A percentile compares a stretch with the other conserved stretches of the same genome.
Conservation (phyloP, 2,888 invertebrate species). For the Cotesia congregata region DNA sequence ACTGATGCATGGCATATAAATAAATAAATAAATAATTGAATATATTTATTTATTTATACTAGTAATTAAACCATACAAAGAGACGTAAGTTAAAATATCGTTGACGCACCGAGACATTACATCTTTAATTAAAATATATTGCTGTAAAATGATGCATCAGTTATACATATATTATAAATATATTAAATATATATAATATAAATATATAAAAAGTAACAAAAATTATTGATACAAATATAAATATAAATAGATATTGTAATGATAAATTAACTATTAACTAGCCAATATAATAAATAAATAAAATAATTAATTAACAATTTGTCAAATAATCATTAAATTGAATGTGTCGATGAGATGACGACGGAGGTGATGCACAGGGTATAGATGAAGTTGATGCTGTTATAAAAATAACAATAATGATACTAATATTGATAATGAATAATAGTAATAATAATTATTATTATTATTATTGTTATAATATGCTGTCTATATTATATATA, state of each 20-base stretch:
- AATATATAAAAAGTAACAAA: background rate
- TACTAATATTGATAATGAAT: background rate
- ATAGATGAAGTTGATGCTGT: constrained; percentile 70
- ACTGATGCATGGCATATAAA: constrained; percentile 40
- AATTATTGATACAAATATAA: constrained; percentile 52
- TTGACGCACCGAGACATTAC: constrained; percentile 44
- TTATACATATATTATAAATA: constrained; percentile 49
- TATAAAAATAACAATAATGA: constrained; percentile 49
- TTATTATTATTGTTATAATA: constrained; percentile 32
- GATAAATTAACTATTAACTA: constrained; percentile 56
- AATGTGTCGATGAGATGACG: constrained; percentile 63
- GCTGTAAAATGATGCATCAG: constrained; percentile 67
- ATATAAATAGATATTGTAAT: constrained; percentile 58
- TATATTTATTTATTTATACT: constrained; percentile 30
- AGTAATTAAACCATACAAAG: constrained; percentile 25
- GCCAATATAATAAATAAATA: constrained; percentile 54
- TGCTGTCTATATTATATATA: constrained; percentile 67
- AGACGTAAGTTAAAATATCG: constrained; percentile 21
- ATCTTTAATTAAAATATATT: constrained; percentile 61
- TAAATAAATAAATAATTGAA: constrained; percentile 37
- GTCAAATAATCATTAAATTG: constrained; percentile 64
- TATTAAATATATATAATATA: constrained; percentile 56
- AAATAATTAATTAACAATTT: constrained; percentile 52
- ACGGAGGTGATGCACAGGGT: constrained; percentile 69
- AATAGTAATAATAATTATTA: background rate